These are phyloP conservation scores for Sycophaga agraensis DNA, from an alignment of 1,140 invertebrate species.

Conservation along the genomic window DNA sequence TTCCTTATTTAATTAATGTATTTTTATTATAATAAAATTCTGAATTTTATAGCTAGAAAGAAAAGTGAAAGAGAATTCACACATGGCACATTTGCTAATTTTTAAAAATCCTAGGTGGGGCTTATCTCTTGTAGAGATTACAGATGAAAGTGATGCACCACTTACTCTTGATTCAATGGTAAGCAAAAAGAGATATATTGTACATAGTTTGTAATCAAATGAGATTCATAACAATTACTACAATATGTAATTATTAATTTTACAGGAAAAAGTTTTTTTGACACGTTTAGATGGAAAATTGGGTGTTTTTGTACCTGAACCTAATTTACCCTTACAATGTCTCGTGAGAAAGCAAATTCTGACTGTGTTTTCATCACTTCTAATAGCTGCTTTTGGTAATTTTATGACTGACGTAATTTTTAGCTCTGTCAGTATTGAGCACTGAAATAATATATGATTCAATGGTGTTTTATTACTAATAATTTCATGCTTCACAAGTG, in stretches of 20 bases:
- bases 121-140: constrained; percentile 61
- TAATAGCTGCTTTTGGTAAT: constrained; percentile 58
- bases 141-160: constrained; percentile 41
- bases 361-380: constrained; percentile 61
- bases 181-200: constrained; percentile 13
- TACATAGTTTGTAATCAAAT: constrained; percentile 19
- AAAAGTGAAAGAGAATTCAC: constrained; percentile 62
- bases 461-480: background rate
- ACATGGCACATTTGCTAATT: constrained; percentile 68
- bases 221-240: background rate
- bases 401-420: constrained; percentile 32
- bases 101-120: constrained; percentile 72
- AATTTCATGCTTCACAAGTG: background rate
- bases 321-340: constrained; percentile 69
- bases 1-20: background rate
- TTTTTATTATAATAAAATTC: background rate
- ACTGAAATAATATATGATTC: background rate
- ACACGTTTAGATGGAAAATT: constrained; percentile 56
- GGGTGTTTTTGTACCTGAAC: constrained; percentile 62
- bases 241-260: constrained; percentile 23
- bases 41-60: constrained; percentile 39
- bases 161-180: constrained; percentile 38
- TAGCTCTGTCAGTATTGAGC: constrained; percentile 1
- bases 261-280: constrained; percentile 61
- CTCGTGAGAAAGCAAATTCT: constrained; percentile 65